Evolutionary conservation across 2,113 vertebrate species (phyloP), one percentile per base, ranked within the genome.

Genomic region (Leuciscus idus): DNA sequence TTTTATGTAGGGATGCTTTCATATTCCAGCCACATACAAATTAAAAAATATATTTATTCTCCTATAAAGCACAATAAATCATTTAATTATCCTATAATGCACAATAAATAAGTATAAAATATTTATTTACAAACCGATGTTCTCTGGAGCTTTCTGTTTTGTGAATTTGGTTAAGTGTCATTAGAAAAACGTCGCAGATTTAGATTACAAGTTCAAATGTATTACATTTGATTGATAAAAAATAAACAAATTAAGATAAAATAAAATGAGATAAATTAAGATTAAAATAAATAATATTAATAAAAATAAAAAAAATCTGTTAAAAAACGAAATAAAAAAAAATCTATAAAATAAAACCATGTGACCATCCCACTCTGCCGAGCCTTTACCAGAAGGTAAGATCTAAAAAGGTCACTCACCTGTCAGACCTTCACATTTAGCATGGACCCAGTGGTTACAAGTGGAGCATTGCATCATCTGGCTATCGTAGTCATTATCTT

Each of bases 401-500:
- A 48, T 36, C 59, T 21, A 78, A 7, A 19, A 23, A 43, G 12
- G 15, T 48, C 80, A 52, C 88, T 64, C 52, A 97, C 97, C 96
- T 88, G 97, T 97, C 87, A 98, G 92, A 39, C 96, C 96, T 90
- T 97, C 97, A 57, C 97, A 98, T 91, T 96, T 97, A 59, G 97
- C 96, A 11, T 98, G 97, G 39, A 98, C 97, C 97, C 97, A 98
- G 90, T 97, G 97, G 90, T 97, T 96, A 85, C 97, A 98, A 39
- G 96, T 95, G 2, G 96, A 96, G 39, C 97, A 98, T 87, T 97
- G 96, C 95, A 98, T 97, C 97, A 98, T 98, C 89, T 98, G 97
- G 92, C 97, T 98, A 77, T 98, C 97, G 0, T 97, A 97, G 91
- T 97, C 96, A 15, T 96, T 98, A 91, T 98, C 97, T 87, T 98